A percentile compares a stretch with the other conserved stretches of the same genome.
These are phyloP conservation scores for Himalopsyche japonica DNA, from an alignment of 2,888 invertebrate species.

Conservation along the genomic window DNA sequence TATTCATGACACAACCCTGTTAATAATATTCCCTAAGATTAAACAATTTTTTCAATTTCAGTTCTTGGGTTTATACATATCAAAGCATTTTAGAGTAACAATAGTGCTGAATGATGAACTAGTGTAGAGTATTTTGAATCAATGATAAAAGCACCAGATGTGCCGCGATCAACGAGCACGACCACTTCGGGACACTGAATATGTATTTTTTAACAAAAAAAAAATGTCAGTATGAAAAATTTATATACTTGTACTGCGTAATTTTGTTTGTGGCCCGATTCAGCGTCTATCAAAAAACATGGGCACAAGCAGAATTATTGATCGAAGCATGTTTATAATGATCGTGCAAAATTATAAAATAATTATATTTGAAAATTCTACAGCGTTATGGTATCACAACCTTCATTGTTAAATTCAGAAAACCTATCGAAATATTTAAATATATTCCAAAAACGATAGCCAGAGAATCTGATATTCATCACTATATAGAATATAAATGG, in stretches of 20 bases:
- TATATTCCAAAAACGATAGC: neutral
- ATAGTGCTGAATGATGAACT: neutral
- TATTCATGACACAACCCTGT: neutral
- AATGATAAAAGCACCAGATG: neutral
- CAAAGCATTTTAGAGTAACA: conserved; percentile 1
- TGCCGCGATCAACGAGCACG: neutral
- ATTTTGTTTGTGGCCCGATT: neutral
- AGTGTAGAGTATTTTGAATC: neutral
- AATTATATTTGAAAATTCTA: neutral
- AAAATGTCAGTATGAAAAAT: too few relatives aligned
- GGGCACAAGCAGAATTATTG: neutral
- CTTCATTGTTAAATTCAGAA: neutral
- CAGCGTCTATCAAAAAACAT: neutral
- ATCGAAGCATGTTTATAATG: neutral
- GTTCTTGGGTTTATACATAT: conserved; percentile 1
- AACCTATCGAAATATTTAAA: neutral
- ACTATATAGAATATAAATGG: neutral
- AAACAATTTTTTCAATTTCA: neutral
- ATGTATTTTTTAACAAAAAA: neutral
- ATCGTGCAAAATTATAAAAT: neutral
- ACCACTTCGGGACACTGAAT: neutral
- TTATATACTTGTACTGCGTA: too few relatives aligned
- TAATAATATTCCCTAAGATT: conserved; percentile 2
- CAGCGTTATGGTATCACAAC: neutral
- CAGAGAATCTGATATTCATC: neutral